Conservation (phyloP, 2,888 invertebrate species). For the Dryadula phaetusa region DNA sequence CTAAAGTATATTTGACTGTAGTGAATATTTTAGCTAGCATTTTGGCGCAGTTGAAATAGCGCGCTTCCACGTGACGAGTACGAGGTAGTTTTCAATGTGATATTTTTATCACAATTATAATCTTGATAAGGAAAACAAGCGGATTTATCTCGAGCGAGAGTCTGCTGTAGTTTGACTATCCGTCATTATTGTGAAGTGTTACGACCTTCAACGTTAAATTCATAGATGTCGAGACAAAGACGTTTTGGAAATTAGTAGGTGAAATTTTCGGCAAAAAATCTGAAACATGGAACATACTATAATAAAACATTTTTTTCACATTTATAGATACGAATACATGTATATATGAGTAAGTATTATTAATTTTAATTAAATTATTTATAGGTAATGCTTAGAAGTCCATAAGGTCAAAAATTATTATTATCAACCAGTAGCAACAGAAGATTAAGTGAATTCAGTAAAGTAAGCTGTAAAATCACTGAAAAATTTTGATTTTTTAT, state of each 20-base stretch:
- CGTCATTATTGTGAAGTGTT: constrained; percentile 43
- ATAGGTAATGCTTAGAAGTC: no score
- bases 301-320: not conserved
- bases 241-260: not conserved
- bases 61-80: constrained; percentile 56
- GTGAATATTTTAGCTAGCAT: constrained; percentile 78
- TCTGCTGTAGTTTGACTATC: constrained; percentile 48
- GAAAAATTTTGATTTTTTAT: not conserved
- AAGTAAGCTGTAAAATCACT: not conserved
- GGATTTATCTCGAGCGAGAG: constrained; percentile 66
- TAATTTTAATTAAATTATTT: no score
- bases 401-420: no score
- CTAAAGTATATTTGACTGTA: constrained; percentile 75
- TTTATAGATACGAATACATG: not conserved
- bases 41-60: constrained; percentile 50
- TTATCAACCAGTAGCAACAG: not conserved
- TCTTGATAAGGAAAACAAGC: constrained; percentile 81
- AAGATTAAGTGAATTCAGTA: constrained; percentile 6
- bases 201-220: constrained; percentile 32
- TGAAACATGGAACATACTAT: not conserved
- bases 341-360: no score
- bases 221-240: constrained; percentile 4
- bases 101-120: constrained; percentile 77
- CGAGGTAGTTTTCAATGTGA: constrained; percentile 63
- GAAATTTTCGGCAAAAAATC: not conserved